A percentile compares a stretch with the other conserved stretches of the same genome.
These are phyloP conservation scores for Aplodontia rufa DNA, from an alignment of 2,113 vertebrate species.

Conservation along the genomic window DNA sequence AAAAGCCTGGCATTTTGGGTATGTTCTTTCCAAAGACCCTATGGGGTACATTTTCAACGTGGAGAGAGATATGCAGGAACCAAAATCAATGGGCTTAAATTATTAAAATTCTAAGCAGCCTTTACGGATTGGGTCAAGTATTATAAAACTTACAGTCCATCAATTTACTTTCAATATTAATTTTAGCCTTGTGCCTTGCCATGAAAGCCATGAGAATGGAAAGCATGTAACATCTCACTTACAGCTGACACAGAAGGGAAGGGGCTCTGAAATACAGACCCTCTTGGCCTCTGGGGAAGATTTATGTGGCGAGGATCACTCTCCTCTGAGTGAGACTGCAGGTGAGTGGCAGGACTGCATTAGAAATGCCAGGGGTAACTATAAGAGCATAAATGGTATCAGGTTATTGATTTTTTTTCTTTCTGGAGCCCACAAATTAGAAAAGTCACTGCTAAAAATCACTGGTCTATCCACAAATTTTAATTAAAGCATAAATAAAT, in stretches of 20 bases:
- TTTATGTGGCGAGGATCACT: slow-evolving; percentile 31
- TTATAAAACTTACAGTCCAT: slow-evolving; percentile 56
- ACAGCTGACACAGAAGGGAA: slow-evolving; percentile 67
- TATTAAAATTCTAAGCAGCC: slow-evolving; percentile 61
- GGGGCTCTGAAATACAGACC: slow-evolving; percentile 59
- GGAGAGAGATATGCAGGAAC: not conserved
- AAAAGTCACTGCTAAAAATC: slow-evolving; percentile 84
- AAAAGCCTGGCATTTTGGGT: slow-evolving; percentile 69
- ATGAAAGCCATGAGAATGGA: slow-evolving; percentile 53
- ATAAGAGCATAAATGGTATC: slow-evolving; percentile 71
- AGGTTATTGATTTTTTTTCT: slow-evolving; percentile 76
- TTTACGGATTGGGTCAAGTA: not conserved
- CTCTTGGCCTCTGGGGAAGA: slow-evolving; percentile 58
- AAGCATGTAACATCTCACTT: slow-evolving; percentile 52
- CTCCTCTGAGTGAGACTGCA: not conserved
- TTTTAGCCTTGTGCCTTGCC: slow-evolving; percentile 46
- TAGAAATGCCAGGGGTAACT: slow-evolving; percentile 76
- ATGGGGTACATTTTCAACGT: slow-evolving; percentile 57
- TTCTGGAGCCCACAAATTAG: slow-evolving; percentile 83
- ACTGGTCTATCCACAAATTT: slow-evolving; percentile 86
- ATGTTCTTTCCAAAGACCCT: slow-evolving; percentile 61
- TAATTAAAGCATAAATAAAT: slow-evolving; percentile 91
- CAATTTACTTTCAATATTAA: slow-evolving; percentile 59
- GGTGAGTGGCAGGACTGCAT: slow-evolving; percentile 73
- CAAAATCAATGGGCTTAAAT: slow-evolving; percentile 69